A percentile compares a stretch with the other conserved stretches of the same genome.
Conservation (phyloP, 2,797 vertebrate species). For the Tamandua tetradactyla region DNA sequence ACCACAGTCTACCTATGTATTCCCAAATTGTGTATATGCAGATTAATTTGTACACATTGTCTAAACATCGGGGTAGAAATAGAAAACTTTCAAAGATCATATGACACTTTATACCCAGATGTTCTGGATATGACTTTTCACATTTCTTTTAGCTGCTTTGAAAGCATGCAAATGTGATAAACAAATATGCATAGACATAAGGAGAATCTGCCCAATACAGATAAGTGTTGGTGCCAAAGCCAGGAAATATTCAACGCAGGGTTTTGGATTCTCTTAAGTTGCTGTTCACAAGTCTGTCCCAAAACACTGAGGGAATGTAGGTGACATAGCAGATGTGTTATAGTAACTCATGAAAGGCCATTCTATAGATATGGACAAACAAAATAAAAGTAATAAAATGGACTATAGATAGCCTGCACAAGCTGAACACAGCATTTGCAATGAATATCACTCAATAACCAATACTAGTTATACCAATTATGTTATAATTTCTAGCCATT, state of each 20-base stretch:
- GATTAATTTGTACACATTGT: neutral
- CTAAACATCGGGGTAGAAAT: neutral
- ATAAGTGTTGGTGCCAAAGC: neutral
- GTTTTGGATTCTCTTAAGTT: neutral
- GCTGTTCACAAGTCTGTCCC: neutral
- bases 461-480: neutral
- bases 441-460: neutral
- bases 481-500: neutral
- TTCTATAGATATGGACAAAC: neutral
- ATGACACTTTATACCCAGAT: neutral
- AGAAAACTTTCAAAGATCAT: neutral
- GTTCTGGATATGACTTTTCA: neutral
- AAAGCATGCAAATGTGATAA: neutral
- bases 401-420: neutral
- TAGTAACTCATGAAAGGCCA: neutral
- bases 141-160: slow-evolving; percentile 13
- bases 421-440: neutral
- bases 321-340: neutral
- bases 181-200: neutral
- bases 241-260: neutral
- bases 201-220: neutral
- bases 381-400: neutral
- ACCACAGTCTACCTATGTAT: neutral
- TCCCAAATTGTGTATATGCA: neutral
- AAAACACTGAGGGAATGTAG: neutral